Evolutionary conservation across 2,888 invertebrate genomes (phyloP), one percentile per base, ranked within the genome.

Genomic region (Coenonympha arcania): DNA sequence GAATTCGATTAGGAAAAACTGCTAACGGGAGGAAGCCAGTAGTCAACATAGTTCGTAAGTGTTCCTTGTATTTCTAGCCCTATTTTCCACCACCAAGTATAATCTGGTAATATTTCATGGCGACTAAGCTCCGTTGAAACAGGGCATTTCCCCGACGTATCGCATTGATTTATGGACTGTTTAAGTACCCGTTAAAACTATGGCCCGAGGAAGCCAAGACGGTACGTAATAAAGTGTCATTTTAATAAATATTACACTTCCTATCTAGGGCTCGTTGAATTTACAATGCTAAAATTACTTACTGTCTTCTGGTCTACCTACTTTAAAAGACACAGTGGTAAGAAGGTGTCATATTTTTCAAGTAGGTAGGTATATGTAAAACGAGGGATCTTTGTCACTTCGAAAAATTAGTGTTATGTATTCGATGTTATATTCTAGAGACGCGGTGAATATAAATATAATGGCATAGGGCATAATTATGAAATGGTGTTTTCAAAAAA

Each of bases 121-220:
- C 62, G 66, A 65, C 66, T 72, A 69, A 76, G 75, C 73, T 68
- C 61, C 80, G 78, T 79, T 79, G 82, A 82, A 81, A 76, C 76
- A 72, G 75, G 77, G 76, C 66, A 71, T 73, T 76, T 73, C 68
- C 65, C 66, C 71, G 77, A 79, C 79, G 73, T 79, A 79, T 80
- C 80, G 71, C 64, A 73, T 71, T 84, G 83, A 84, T 82, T 84
- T 84, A 83, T 81, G 69, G 66, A 81, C 78, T 81, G 70, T 75
- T 73, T 75, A 79, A 81, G 75, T 73, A 76, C 77, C 77, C 75
- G 73, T 82, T 77, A 76, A 81, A 82, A 80, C 79, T 76, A 74
- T 74, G 64, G 69, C 57, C 63, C 64, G 69, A 68, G 69, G 67
- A 70, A 73, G 64, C 65, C 67, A 71, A 76, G 75, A 71, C 71